These are phyloP conservation scores for Volucella bombylans DNA, from an alignment of 2,888 invertebrate genomes.

Conservation along the genomic window DNA sequence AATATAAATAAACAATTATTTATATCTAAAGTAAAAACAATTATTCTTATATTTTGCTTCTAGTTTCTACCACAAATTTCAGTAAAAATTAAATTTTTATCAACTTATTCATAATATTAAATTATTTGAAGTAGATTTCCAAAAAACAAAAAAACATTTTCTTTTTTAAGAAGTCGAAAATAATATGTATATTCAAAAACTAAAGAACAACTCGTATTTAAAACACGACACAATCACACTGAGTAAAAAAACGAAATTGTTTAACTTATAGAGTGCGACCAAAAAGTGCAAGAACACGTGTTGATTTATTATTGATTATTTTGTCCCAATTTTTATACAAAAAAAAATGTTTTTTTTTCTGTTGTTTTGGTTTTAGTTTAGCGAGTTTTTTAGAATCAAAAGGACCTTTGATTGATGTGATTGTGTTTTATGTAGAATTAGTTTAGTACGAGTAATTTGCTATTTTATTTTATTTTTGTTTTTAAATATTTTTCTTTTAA, in stretches of 20 bases:
- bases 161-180: conserved; percentile 27
- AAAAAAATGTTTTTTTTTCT: conserved; percentile 4
- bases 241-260: conserved; percentile 38
- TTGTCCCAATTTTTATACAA: conserved; percentile 2
- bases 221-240: conserved; percentile 64
- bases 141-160: conserved; percentile 16
- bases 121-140: conserved; percentile 48
- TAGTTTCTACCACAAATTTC: conserved; percentile 81
- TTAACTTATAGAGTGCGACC: conserved; percentile 59
- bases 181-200: too few species aligned
- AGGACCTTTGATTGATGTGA: conserved; percentile 40
- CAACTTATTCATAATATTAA: conserved; percentile 76
- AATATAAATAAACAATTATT: conserved; percentile 28
- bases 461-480: neutral
- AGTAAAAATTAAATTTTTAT: conserved; percentile 81
- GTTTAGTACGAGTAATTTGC: conserved; percentile 11
- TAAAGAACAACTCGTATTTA: conserved; percentile 25
- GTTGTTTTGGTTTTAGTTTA: conserved; percentile 19
- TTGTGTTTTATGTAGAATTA: conserved; percentile 46
- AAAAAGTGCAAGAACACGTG: conserved; percentile 67
- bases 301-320: conserved; percentile 41
- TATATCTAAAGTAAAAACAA: conserved; percentile 67
- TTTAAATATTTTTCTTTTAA: conserved; percentile 5
- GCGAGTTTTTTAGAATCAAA: neutral
- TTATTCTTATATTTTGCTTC: conserved; percentile 79